Base-by-base conservation (phyloP, 1,140 invertebrate species). In the Pentalonia nigronervosa region DNA sequence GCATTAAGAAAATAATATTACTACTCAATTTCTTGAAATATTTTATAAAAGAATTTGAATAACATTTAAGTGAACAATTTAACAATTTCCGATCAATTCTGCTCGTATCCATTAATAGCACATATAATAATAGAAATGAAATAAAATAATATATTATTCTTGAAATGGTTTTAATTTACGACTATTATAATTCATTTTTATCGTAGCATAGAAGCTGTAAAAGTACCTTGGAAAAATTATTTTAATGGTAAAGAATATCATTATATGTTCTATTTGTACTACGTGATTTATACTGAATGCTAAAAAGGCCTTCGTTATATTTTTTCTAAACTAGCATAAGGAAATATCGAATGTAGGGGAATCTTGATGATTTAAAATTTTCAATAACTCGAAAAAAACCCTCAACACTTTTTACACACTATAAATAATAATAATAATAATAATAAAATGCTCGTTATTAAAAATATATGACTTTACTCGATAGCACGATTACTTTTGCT, bases 191-290 rank as follows among this genome's bases (percentile, higher is more conserved):
- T 76, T 76, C 60, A 76, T 76, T 76, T 76, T 76, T 76, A 76
- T 76, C 60, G 60, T 67, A 67, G n/a, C 60, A 67, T 76, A 30
- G 60, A 76, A 76, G 60, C 60, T 76, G 30, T 76, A 76, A 76
- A 76, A 76, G 60, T 76, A n/a, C 60, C 60, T 76, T 34, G 60
- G 6, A 76, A 76, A 34, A 76, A 76, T 76, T n/a, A n/a, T 76
- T 76, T 76, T 76, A 76, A 34, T 76, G 60, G 60, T n/a, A 76
- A 67, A 14, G 60, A 76, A 76, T 30, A 76, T 76, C 60, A 76
- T 76, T 76, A 76, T 76, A n/a, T 76, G 30, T 76, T 76, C n/a
- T 76, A 76, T n/a, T 76, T 76, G n/a, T 76, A 76, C 60, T 76
- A 76, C 60, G 60, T 76, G 60, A 76, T 76, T 76, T 76, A 76